Evolutionary conservation across 1,140 invertebrate species (phyloP).

Genomic region (Drosophila orosa): DNA sequence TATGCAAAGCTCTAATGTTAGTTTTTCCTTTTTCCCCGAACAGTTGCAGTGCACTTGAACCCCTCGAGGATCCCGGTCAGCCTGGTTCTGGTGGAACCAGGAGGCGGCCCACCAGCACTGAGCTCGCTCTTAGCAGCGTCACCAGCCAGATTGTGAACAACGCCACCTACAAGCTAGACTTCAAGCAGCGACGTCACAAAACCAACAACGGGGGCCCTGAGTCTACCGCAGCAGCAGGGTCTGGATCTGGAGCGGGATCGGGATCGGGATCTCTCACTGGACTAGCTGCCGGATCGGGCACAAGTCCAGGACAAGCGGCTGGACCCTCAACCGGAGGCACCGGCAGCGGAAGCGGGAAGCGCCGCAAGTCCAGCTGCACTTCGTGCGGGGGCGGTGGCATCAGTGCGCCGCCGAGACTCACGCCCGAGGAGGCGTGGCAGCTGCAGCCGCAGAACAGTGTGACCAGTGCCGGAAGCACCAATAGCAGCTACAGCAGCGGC

Average conservation of each 20-base stretch:
- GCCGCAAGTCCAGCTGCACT: conserved; percentile 69
- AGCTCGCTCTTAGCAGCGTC: conserved; percentile 67
- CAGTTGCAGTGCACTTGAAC: conserved; percentile 68
- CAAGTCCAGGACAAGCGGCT: conserved; percentile 21
- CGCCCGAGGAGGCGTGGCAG: conserved; percentile 69
- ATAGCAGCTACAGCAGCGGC: conserved; percentile 69
- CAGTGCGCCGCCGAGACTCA: conserved; percentile 37
- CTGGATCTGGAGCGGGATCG: conserved; percentile 4
- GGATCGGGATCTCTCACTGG: conserved; percentile 24
- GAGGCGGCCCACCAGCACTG: conserved; percentile 58
- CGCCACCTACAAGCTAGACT: conserved; percentile 70
- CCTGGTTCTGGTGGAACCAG: conserved; percentile 30
- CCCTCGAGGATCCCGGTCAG: conserved; percentile 23
- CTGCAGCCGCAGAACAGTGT: conserved; percentile 73
- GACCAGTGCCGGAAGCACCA: conserved; percentile 72
- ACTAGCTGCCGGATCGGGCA: conserved; percentile 18
- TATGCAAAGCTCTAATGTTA: not conserved
- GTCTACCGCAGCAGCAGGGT: not conserved
- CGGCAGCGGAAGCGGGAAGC: conserved; percentile 31
- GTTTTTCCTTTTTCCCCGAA: not conserved
- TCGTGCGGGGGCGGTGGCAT: conserved; percentile 55
- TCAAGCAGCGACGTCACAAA: conserved; percentile 69
- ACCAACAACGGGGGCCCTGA: conserved; percentile 56
- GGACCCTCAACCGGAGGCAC: conserved; percentile 18
- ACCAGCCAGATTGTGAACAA: conserved; percentile 75